Evolutionary conservation across 2,797 vertebrate species (phyloP).

Genomic region (Siniperca scherzeri): DNA sequence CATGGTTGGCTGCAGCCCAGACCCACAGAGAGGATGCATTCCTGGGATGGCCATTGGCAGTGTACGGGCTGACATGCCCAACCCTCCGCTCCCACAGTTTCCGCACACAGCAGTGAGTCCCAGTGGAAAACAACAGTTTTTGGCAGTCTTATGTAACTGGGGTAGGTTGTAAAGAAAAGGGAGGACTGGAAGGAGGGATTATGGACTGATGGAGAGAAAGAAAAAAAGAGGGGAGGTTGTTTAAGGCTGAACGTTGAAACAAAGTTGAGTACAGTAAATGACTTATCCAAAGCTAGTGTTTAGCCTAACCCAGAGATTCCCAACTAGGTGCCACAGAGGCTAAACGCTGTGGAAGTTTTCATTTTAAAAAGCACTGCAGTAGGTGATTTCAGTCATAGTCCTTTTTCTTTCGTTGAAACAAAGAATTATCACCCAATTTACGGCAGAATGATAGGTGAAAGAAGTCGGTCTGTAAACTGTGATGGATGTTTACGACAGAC

Average conservation of each 20-base stretch:
- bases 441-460: too few species aligned
- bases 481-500: background rate
- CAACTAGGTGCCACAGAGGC: conserved; percentile 6
- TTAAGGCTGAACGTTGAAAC: conserved; percentile 57
- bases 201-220: conserved; percentile 41
- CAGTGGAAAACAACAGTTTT: conserved; percentile 67
- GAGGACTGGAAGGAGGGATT: conserved; percentile 60
- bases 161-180: conserved; percentile 57
- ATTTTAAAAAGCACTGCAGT: background rate
- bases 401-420: conserved; percentile 14
- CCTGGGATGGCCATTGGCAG: conserved; percentile 77
- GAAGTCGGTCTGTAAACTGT: background rate
- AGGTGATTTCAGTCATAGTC: background rate
- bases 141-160: conserved; percentile 73
- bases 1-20: conserved; percentile 80
- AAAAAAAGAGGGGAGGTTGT: conserved; percentile 45
- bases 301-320: conserved; percentile 9
- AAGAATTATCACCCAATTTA: too few species aligned
- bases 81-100: conserved; percentile 70
- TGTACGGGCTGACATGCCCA: conserved; percentile 70
- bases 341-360: conserved; percentile 4
- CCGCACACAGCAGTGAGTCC: conserved; percentile 69
- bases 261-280: conserved; percentile 56
- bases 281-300: conserved; percentile 30
- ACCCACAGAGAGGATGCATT: conserved; percentile 79